Evolutionary conservation across 2,113 vertebrate species (phyloP).

Genomic region (Alouatta palliata): DNA sequence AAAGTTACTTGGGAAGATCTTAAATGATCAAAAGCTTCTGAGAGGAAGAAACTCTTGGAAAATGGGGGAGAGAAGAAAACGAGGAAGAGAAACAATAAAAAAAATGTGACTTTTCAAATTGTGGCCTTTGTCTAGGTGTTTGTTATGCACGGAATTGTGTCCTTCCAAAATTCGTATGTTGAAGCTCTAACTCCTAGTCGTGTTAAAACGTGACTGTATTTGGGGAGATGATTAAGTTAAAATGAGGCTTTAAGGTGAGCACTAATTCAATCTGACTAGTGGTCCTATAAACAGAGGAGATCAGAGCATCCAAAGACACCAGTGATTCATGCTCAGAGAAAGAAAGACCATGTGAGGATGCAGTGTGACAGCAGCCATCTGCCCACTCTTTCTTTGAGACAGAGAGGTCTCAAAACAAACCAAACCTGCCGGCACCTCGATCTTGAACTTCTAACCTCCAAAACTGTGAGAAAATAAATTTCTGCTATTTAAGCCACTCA

Average conservation of each 20-base stretch:
- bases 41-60: not conserved
- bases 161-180: not conserved
- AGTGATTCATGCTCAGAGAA: too few species aligned
- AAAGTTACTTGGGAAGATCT: not conserved
- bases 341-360: not conserved
- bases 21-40: not conserved
- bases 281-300: not conserved
- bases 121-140: not conserved
- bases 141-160: not conserved
- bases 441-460: not conserved
- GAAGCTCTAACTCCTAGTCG: not conserved
- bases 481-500: not conserved
- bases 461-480: not conserved
- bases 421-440: not conserved
- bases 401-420: not conserved
- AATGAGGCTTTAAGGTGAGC: not conserved
- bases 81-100: not conserved
- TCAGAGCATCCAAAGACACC: not conserved
- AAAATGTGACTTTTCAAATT: not conserved
- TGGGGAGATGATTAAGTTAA: not conserved
- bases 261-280: not conserved
- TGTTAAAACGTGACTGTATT: not conserved
- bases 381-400: too few species aligned
- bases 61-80: not conserved
- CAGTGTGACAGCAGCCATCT: accelerated